These are phyloP conservation scores for Perccottus glenii DNA, from an alignment of 2,113 vertebrate genomes.

Conservation along the genomic window DNA sequence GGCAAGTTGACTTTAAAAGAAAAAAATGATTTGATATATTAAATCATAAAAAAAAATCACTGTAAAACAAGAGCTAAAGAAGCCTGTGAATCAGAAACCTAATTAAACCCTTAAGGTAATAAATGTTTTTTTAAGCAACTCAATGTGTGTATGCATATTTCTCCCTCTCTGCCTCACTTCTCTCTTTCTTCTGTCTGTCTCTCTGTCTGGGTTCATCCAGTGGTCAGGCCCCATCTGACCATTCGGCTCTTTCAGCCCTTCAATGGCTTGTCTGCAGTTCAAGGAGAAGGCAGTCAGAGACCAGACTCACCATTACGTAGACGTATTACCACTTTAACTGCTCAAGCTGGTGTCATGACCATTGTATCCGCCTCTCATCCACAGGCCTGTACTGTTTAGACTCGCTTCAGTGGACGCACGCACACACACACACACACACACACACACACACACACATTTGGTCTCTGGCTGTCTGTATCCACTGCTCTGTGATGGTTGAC, in stretches of 20 bases:
- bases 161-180: slow-evolving; percentile 6
- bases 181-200: slow-evolving; percentile 21
- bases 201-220: slow-evolving; percentile 57
- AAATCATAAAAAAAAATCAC: neutral
- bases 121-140: slow-evolving; percentile 62
- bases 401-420: slow-evolving; percentile 45
- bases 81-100: neutral
- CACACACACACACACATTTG: slow-evolving; percentile 42
- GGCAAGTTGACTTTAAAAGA: too few relatives aligned
- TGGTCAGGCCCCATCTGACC: slow-evolving; percentile 66
- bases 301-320: slow-evolving; percentile 62
- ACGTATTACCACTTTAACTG: slow-evolving; percentile 47
- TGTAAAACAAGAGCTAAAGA: too few relatives aligned
- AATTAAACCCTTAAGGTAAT: slow-evolving; percentile 7
- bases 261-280: slow-evolving; percentile 85
- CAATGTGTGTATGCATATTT: slow-evolving; percentile 43
- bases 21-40: too few relatives aligned
- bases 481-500: slow-evolving; percentile 96
- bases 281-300: slow-evolving; percentile 83
- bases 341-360: slow-evolving; percentile 26
- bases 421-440: slow-evolving; percentile 16
- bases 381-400: slow-evolving; percentile 57
- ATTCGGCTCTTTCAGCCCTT: slow-evolving; percentile 79
- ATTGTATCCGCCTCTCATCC: slow-evolving; percentile 42
- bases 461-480: slow-evolving; percentile 89